phyloP scores from a whole-genome alignment of 1,140 invertebrate species.

The Nymphalis io region DNA sequence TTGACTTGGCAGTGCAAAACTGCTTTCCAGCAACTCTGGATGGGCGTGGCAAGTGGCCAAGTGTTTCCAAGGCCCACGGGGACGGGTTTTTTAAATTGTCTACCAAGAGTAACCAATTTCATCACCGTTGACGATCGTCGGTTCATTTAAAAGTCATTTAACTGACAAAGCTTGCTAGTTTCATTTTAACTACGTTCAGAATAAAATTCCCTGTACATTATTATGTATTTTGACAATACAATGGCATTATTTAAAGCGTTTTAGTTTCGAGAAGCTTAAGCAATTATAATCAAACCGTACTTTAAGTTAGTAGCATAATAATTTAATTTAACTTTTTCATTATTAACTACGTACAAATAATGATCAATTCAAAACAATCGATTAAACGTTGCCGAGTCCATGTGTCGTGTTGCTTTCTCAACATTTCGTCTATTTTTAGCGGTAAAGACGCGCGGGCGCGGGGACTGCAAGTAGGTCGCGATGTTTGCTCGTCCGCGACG shows the following conservation, averaged over 20 bases:
- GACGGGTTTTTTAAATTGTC: slow-evolving; percentile 67
- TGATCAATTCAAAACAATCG: slow-evolving; percentile 27
- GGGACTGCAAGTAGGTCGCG: slow-evolving; percentile 63
- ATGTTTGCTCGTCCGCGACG: slow-evolving; percentile 46
- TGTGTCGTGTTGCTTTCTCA: slow-evolving; percentile 54
- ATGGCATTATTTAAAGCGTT: too few relatives aligned
- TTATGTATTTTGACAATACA: too few relatives aligned
- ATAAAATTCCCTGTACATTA: too few relatives aligned
- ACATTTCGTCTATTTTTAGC: slow-evolving; percentile 66
- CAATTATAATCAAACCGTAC: neutral
- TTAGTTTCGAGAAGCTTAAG: neutral
- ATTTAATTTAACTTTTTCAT: too few relatives aligned
- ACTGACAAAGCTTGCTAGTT: neutral
- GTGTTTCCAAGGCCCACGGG: slow-evolving; percentile 62
- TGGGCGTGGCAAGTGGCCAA: slow-evolving; percentile 71
- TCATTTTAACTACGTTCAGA: neutral
- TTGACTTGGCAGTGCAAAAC: slow-evolving; percentile 45
- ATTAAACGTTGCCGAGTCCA: slow-evolving; percentile 15
- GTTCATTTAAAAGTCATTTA: slow-evolving; percentile 1
- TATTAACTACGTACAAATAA: neutral
- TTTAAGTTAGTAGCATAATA: too few relatives aligned
- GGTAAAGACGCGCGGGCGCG: slow-evolving; percentile 47
- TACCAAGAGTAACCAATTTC: slow-evolving; percentile 60
- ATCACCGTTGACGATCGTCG: slow-evolving; percentile 40
- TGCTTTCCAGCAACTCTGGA: slow-evolving; percentile 50